Conservation (phyloP, 1,140 invertebrate species). For the Saxidomus purpurata region DNA sequence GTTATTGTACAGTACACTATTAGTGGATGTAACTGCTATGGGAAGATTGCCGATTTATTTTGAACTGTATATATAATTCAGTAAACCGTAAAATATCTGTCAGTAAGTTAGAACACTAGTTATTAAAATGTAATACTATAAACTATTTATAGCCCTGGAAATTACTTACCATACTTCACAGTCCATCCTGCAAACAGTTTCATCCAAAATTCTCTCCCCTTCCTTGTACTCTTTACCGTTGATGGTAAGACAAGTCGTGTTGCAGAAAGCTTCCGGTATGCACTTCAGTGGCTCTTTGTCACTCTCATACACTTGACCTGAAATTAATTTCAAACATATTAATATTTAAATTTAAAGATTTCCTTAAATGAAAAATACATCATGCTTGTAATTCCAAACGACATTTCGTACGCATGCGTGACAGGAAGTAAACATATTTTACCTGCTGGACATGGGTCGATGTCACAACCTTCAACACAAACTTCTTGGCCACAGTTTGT, state of each 20-base stretch:
- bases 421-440: conserved; percentile 26
- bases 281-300: conserved; percentile 90
- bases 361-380: background rate
- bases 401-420: background rate
- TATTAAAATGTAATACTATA: no score
- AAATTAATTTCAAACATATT: conserved; percentile 38
- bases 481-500: conserved; percentile 90
- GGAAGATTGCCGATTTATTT: no score
- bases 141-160: no score
- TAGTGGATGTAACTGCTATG: no score
- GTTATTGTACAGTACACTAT: no score
- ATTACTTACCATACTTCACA: conserved; percentile 91
- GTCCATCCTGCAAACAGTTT: conserved; percentile 87
- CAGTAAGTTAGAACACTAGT: no score
- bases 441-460: conserved; percentile 90
- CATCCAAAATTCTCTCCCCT: conserved; percentile 91
- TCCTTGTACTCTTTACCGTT: conserved; percentile 91
- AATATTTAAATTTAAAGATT: background rate
- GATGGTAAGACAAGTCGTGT: conserved; percentile 90
- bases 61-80: no score
- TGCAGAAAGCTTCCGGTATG: conserved; percentile 91
- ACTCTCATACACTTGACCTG: conserved; percentile 92
- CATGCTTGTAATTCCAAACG: background rate
- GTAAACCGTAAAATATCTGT: no score
- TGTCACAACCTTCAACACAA: conserved; percentile 89